Conservation (phyloP, 2,888 invertebrate genomes). For the Andrena trimmerana region DNA sequence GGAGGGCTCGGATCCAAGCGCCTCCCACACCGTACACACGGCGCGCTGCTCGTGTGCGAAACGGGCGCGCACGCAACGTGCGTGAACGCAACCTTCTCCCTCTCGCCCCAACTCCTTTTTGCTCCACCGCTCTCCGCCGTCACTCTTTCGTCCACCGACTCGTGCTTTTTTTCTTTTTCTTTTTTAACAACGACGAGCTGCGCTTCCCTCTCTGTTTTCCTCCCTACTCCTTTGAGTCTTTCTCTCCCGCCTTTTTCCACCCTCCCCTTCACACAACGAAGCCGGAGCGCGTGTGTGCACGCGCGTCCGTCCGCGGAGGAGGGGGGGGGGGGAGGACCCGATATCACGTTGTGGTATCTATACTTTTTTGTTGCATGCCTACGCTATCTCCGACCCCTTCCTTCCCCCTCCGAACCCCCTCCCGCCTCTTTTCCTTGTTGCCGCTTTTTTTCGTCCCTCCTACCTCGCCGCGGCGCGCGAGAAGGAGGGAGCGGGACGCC, state of each 20-base stretch:
- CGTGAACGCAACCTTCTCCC: slow-evolving; percentile 34
- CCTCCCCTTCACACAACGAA: slow-evolving; percentile 15
- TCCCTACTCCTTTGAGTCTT: slow-evolving; percentile 9
- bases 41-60: slow-evolving; percentile 31
- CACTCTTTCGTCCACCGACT: slow-evolving; percentile 3
- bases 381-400: slow-evolving; percentile 59
- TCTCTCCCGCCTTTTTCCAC: slow-evolving; percentile 48
- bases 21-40: slow-evolving; percentile 57
- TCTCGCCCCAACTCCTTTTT: slow-evolving; percentile 7
- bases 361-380: slow-evolving; percentile 74
- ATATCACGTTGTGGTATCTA: slow-evolving; percentile 72
- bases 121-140: slow-evolving; percentile 1
- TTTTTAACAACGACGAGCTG: too few species aligned
- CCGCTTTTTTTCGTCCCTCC: slow-evolving; percentile 17
- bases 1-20: slow-evolving; percentile 63
- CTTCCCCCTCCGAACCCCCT: slow-evolving; percentile 12
- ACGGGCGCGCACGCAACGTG: slow-evolving; percentile 39
- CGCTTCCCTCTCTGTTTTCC: slow-evolving; percentile 44
- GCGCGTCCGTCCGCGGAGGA: slow-evolving; percentile 19
- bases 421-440: not conserved
- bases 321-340: slow-evolving; percentile 45
- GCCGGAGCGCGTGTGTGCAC: slow-evolving; percentile 5
- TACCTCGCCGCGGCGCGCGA: slow-evolving; percentile 14
- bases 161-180: too few species aligned
- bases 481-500: too few species aligned